Evolutionary conservation across 2,113 vertebrate species (phyloP).

Genomic region (Lepisosteus osseus): DNA sequence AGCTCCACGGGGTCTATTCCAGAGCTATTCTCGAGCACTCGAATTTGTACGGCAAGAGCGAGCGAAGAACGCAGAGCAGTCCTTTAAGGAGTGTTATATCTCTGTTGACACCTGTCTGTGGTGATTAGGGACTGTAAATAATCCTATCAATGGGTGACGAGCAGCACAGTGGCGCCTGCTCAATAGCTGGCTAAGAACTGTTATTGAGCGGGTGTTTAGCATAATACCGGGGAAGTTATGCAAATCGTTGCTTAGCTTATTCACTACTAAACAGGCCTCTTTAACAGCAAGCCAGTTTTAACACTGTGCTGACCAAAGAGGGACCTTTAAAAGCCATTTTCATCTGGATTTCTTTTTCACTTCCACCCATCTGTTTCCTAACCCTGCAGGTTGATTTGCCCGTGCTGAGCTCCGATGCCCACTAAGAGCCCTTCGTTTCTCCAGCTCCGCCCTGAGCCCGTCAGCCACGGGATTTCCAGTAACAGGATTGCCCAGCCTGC

Average conservation of each 20-base stretch:
- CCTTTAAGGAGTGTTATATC: not conserved
- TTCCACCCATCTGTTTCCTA: too few relatives aligned
- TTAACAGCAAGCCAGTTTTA: not conserved
- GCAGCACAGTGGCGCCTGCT: not conserved
- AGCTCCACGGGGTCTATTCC: too few relatives aligned
- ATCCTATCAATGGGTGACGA: not conserved
- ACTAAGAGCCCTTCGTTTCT: too few relatives aligned
- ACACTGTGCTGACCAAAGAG: not conserved
- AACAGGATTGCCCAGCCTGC: too few relatives aligned
- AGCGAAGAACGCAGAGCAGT: not conserved
- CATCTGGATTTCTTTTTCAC: too few relatives aligned
- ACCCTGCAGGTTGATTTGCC: too few relatives aligned
- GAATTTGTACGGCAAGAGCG: not conserved
- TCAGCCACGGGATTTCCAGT: too few relatives aligned
- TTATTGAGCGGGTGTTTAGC: constrained; percentile 1
- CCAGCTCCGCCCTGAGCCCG: too few relatives aligned
- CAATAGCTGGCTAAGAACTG: not conserved
- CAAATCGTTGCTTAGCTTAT: not conserved
- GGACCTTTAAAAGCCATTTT: too few relatives aligned
- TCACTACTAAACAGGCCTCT: not conserved
- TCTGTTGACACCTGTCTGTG: not conserved
- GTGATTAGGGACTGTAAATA: not conserved
- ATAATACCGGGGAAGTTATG: not conserved
- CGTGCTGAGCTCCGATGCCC: too few relatives aligned
- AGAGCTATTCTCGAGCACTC: not conserved